Conservation (phyloP, 2,797 vertebrate genomes). For the Yasuhikotakia modesta region DNA sequence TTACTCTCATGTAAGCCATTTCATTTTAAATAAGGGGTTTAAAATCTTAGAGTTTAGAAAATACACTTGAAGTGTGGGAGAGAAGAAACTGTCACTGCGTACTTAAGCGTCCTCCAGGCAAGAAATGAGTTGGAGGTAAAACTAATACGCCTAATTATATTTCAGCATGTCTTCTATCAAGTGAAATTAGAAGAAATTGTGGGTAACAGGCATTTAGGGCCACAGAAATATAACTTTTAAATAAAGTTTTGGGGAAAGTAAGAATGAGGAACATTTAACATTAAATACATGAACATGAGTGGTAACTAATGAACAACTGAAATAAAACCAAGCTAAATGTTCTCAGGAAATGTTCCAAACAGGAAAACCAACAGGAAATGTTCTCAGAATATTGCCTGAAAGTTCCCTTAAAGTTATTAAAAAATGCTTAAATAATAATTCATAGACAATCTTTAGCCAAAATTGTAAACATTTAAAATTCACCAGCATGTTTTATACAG, state of each 20-base stretch:
- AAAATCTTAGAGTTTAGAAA: background rate
- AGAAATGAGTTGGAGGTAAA: background rate
- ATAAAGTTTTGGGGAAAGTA: no score
- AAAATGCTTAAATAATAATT: no score
- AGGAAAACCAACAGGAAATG: no score
- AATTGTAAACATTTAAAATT: background rate
- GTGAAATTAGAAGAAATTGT: background rate
- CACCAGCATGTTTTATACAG: background rate
- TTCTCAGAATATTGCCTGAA: no score
- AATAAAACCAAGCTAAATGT: no score
- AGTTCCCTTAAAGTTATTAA: no score
- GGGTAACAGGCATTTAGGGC: background rate
- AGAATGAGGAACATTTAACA: background rate
- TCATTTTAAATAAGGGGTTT: background rate
- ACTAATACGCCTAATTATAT: background rate
- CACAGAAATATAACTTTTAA: background rate
- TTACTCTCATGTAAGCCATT: background rate
- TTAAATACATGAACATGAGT: background rate
- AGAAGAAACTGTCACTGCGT: background rate
- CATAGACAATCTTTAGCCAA: background rate
- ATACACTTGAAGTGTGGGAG: background rate
- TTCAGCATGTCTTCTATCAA: background rate
- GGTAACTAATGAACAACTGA: no score
- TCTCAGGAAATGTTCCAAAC: no score
- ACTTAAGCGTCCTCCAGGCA: background rate